Base-by-base conservation (phyloP, 2,888 invertebrate genomes). In the Trissolcus brochymenae region DNA sequence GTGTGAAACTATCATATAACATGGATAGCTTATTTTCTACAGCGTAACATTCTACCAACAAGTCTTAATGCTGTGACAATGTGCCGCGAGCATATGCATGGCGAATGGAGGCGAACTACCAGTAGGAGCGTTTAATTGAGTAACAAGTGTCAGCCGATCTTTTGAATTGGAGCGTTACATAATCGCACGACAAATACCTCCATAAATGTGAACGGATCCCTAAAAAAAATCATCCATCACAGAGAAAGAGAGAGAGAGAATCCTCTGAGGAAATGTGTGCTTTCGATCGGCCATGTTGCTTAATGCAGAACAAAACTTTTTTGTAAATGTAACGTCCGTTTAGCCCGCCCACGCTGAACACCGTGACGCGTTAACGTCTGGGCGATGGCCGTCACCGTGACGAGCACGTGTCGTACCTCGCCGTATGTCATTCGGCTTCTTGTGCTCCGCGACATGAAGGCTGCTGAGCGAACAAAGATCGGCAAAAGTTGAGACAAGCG, bases 301-400 rank as follows among this genome's bases (percentile, higher is more conserved):
- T 55, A 64, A 72, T 71, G 64, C 50, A 50, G 60, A 70, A 64
- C 56, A 71, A 60, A 62, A 50, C 6, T 75, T 76, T 79, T 73
- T 74, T 66, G 35, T 62, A 56, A 64, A 67, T 59, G 40, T 6
- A 74, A 85, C 84, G 86, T 86, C 85, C 86, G 84, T 81, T 79
- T 82, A 84, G 85, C 87, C 88, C 87, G 85, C 86, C 88, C 87
- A 87, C 86, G 84, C 83, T 78, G 84, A 84, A 84, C 81, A 80
- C 80, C 83, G 81, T 81, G 82, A 81, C 79, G 79, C 82, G 82
- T 82, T 80, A 83, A 82, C 84, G 87, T 87, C 87, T 87, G 85
- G 84, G 82, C 82, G 86, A 87, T 86, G 87, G 87, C 85, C 87
- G 87, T 86, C 86, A 87, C 85, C 87, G 87, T 87, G 87, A 88